phyloP scores from a whole-genome alignment of 2,888 invertebrate genomes.

The Alloplasta piceator region DNA sequence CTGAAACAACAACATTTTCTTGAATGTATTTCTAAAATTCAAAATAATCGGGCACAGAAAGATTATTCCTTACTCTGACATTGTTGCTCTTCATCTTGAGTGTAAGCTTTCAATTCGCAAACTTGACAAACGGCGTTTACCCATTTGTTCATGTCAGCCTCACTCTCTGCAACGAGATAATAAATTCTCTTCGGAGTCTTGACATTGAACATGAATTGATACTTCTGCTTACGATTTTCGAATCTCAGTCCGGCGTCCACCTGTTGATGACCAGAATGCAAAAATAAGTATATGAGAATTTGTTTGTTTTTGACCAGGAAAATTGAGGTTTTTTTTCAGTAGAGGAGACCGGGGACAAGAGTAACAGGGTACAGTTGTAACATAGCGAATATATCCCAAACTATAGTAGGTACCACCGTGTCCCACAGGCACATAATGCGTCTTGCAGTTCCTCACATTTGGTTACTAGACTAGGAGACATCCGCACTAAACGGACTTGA shows the following conservation, averaged over 20 bases:
- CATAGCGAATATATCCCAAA: too few species aligned
- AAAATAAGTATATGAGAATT: background rate
- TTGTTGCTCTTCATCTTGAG: slow-evolving; percentile 84
- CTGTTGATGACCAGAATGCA: slow-evolving; percentile 79
- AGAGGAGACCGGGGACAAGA: too few species aligned
- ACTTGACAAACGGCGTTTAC: slow-evolving; percentile 96
- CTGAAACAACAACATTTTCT: slow-evolving; percentile 65
- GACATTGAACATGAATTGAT: slow-evolving; percentile 94
- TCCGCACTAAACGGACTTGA: too few species aligned
- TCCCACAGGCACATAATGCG: too few species aligned
- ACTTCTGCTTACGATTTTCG: slow-evolving; percentile 91
- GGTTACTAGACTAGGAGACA: too few species aligned
- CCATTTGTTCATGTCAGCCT: slow-evolving; percentile 97
- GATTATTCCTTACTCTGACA: slow-evolving; percentile 77
- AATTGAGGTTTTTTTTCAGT: too few species aligned
- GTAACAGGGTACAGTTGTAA: too few species aligned
- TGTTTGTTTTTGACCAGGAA: too few species aligned
- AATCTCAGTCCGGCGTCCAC: slow-evolving; percentile 94
- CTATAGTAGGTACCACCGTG: too few species aligned
- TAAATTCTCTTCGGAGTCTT: slow-evolving; percentile 95
- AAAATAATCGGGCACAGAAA: slow-evolving; percentile 23
- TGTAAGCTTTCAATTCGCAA: slow-evolving; percentile 92
- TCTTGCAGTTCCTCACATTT: too few species aligned
- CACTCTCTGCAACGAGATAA: slow-evolving; percentile 96
- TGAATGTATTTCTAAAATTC: background rate